Evolutionary conservation across 2,797 vertebrate species (phyloP).

Genomic region (Aratinga solstitialis): DNA sequence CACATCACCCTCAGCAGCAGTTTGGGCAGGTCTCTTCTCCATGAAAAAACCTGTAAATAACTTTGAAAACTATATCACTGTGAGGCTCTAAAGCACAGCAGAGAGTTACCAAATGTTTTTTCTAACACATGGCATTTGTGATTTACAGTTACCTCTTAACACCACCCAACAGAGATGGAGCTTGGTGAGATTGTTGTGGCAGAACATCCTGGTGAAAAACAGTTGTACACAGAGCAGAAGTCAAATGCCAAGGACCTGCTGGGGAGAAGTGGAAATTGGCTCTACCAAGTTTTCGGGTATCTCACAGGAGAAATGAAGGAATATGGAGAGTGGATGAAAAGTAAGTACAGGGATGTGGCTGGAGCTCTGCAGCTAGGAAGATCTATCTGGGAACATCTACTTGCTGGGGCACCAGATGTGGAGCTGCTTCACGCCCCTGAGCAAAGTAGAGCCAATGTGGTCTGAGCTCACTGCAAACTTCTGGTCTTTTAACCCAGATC

Average conservation of each 20-base stretch:
- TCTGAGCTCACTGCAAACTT: neutral
- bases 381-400: neutral
- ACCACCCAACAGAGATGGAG: conserved; percentile 59
- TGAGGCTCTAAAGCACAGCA: neutral
- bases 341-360: conserved; percentile 68
- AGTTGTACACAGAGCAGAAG: neutral
- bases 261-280: neutral
- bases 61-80: neutral
- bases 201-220: neutral
- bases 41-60: neutral
- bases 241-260: neutral
- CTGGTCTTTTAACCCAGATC: neutral
- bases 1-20: neutral
- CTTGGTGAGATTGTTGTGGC: conserved; percentile 60
- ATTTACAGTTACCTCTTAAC: neutral
- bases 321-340: conserved; percentile 88
- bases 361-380: neutral
- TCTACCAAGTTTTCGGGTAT: conserved; percentile 79
- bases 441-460: neutral
- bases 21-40: neutral
- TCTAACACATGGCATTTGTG: neutral
- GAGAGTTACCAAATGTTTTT: neutral
- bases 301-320: conserved; percentile 90
- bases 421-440: neutral
- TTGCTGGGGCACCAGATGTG: rapidly evolving